Percentiles rank a stretch among this genome's conserved stretches.
These are phyloP conservation scores for Formica exsecta DNA, from an alignment of 1,140 invertebrate species.

Conservation along the genomic window DNA sequence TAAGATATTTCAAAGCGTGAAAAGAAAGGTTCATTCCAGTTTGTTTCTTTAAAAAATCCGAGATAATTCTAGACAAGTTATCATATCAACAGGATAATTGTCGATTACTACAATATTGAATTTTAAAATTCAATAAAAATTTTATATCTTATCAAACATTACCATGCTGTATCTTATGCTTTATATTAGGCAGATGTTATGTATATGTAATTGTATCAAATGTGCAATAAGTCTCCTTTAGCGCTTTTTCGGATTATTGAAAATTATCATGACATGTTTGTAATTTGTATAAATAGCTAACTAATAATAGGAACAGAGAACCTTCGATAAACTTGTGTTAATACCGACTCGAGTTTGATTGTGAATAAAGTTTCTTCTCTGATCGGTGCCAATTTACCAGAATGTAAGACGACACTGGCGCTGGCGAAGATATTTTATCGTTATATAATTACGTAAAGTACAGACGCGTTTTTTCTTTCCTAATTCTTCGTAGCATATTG, in stretches of 20 bases:
- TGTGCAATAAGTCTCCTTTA: conserved; percentile 54
- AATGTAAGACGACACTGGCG: conserved; percentile 38
- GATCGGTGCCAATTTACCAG: conserved; percentile 54
- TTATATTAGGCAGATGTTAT: conserved; percentile 23
- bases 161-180: conserved; percentile 49
- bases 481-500: conserved; percentile 69
- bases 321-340: conserved; percentile 32
- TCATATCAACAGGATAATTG: conserved; percentile 13
- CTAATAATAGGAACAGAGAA: conserved; percentile 29
- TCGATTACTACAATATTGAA: conserved; percentile 13
- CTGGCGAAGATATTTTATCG: conserved; percentile 37
- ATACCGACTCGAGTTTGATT: conserved; percentile 28
- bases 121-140: conserved; percentile 31
- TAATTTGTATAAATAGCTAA: conserved; percentile 61
- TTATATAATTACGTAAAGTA: conserved; percentile 55
- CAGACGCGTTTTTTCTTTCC: conserved; percentile 62
- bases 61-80: conserved; percentile 10
- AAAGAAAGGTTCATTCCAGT: conserved; percentile 32
- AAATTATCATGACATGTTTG: conserved; percentile 48
- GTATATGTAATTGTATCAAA: conserved; percentile 51
- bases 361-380: conserved; percentile 38
- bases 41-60: conserved; percentile 17
- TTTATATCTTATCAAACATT: conserved; percentile 35
- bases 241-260: conserved; percentile 49
- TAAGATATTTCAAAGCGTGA: background rate